Conservation (phyloP, 2,888 invertebrate species). For the Drosophila buzzatii region DNA sequence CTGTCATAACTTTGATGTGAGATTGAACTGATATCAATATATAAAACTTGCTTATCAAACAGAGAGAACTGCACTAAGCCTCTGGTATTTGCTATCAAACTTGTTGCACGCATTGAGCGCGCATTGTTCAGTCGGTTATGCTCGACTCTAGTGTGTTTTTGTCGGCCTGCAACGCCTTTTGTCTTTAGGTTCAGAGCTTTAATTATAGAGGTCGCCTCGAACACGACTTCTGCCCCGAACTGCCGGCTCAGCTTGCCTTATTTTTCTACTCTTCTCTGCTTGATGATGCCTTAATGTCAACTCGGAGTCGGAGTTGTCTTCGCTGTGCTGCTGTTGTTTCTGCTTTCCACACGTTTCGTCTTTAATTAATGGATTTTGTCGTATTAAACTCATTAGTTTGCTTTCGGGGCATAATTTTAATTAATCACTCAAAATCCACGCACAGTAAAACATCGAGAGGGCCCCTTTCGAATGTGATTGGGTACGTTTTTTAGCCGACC, state of each 20-base stretch:
- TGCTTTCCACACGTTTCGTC: slow-evolving; percentile 52
- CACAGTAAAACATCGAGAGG: slow-evolving; percentile 28
- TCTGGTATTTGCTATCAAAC: neutral
- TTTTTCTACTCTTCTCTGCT: neutral
- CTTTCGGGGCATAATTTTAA: slow-evolving; percentile 78
- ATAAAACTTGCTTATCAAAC: too few species aligned
- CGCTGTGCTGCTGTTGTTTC: slow-evolving; percentile 24
- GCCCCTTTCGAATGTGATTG: slow-evolving; percentile 27
- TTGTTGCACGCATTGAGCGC: neutral
- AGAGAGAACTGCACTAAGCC: too few species aligned
- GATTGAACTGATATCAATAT: neutral
- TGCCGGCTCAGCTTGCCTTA: neutral
- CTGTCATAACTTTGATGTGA: too few species aligned
- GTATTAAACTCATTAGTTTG: slow-evolving; percentile 82
- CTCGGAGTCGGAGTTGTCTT: slow-evolving; percentile 40
- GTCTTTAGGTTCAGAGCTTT: slow-evolving; percentile 64
- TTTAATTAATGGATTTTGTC: slow-evolving; percentile 76
- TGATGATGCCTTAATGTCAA: slow-evolving; percentile 68
- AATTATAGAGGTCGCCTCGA: slow-evolving; percentile 74
- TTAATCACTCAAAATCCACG: slow-evolving; percentile 78
- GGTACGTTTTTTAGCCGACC: slow-evolving; percentile 28
- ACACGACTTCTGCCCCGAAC: slow-evolving; percentile 7
- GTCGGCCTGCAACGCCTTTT: slow-evolving; percentile 52
- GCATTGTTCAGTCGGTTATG: neutral
- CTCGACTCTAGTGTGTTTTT: neutral